Base-by-base conservation (phyloP, 2,797 vertebrate genomes). In the Artibeus lituratus region DNA sequence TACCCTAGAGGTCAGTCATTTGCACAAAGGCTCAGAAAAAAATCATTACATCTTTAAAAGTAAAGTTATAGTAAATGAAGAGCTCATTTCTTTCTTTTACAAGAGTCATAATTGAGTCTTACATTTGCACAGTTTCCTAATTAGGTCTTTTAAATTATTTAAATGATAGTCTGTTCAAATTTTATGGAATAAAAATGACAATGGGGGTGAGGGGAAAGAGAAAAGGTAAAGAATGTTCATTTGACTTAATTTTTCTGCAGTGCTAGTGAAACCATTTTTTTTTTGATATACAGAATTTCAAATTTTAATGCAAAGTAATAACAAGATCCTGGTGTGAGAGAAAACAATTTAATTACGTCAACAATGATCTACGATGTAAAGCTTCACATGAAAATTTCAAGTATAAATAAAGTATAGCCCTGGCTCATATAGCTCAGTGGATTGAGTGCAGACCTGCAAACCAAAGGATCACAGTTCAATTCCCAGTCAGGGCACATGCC, bases 111-210 rank as follows among this genome's bases (percentile, higher is more conserved):
- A 44, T 3, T 90, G 59, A 90, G 55, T 87, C 12, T 84, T 83
- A n/a, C 3, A 65, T 80, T 96, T 94, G 72, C 39, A 91, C 53
- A 95, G 84, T 94, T 88, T 85, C 59, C 49, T 88, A 78, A 55
- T 57, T 85, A 69, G 44, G 5, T 47, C 19, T 95, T 89, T 81
- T 44, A 57, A 94, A 47, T 93, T 69, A 90, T 76, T 91, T 86
- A 94, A 92, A 69, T 87, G 10, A 92, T 65, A 32, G 19, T 35
- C 76, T 90, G 2, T 81, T 65, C 53, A 69, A 90, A 62, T 74
- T 76, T 51, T 91, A 67, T 69, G 8, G 24, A 92, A 67, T 74
- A 76, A 90, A 80, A 91, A 82, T 87, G 22, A 57, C 4, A 78
- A 26, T 55, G 18, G 74, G 24, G 14, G 2, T 65, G 4, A 93